Evolutionary conservation across 1,140 invertebrate species (phyloP), one percentile per base, ranked within the genome.

Genomic region (Drosophila aff.): DNA sequence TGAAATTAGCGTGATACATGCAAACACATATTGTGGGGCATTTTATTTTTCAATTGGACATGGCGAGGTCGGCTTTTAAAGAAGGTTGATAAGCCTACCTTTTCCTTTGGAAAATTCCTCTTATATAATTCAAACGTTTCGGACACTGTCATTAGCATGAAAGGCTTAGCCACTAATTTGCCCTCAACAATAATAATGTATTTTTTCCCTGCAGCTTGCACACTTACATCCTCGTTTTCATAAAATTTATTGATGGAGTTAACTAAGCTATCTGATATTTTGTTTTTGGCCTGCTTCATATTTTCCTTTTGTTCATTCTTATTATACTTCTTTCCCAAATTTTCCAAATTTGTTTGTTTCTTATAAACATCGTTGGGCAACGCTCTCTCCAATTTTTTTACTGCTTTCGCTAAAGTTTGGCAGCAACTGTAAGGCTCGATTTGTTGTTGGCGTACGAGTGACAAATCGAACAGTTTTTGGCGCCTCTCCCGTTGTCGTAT

Each of bases 11-110:
- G 57, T 66, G 63, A 40, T 68, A 31, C 15, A 68, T 62, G 49
- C 64, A 68, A 36, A 28, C 49, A 68, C 72, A 71, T 63, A 28
- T 50, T 75, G 33, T 69, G 72, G 11, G 65, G 58, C 50, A 69
- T 69, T 76, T 71, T 69, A n/a, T 31, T 57, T 28, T 18, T 23
- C 2, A 43, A 18, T 18, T 59, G 23, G 0, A 58, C 36, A 58
- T 58, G 21, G 18, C 38, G 40, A 18, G 40, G 57, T 43, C 57
- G 38, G 10, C 26, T 8, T 58, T n/a, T 4, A 41, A 33, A 18
- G n/a, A 52, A 52, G 4, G 10, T 33, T 9, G 26, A 31, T n/a
- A n/a, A n/a, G 9, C 47, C 16, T 5, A 28, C 15, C 15, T n/a
- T 15, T 28, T 49, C 23, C 4, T 1, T 49, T n/a, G 47, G 26